Base-by-base conservation (phyloP, 2,888 invertebrate genomes). In the Bembecia ichneumoniformis region DNA sequence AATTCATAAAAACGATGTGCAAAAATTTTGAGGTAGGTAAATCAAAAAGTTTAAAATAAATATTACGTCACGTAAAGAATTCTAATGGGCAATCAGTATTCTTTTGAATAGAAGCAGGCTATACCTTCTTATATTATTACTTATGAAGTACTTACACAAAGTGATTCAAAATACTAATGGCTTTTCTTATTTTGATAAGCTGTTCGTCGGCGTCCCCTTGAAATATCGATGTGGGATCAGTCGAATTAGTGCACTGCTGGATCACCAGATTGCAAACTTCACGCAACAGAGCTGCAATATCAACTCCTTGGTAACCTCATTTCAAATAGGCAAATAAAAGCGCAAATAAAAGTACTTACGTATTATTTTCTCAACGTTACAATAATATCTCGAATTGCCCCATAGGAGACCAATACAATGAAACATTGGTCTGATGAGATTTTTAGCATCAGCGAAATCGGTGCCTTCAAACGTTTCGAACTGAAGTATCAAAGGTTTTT, bases 161-260 rank as follows among this genome's bases (percentile, higher is more conserved):
- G 62, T 86, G 81, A 35, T 89, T 82, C 13, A 92, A 66, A 49
- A 88, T 79, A 0, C 60, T 60, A 15, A 90, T 68, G 2, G 87
- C 89, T 34, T 80, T 80, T 13, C 71, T 77, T 2, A 94, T 77
- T 68, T 91, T 92, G 3, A 88, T 63, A 11, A 91, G 76, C 45
- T 91, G 91, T 60, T 96, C 95, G 56, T 94, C 93, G 0, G 92
- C 87, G 56, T 97, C 97, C 0, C 94, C 94, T 84, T 96, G 95
- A 74, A 97, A 96, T 57, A 97, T 89, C 1, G 93, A 90, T 13
- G 88, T 77, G 0, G 96, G 94, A 68, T 96, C 96, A 50, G 96
- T 77, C 58, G 91, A 91, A 57, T 89, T 90, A 0, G 90, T 89
- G 15, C 92, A 91, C 82, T 93, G 91, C 53, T 91, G 90, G 49